A percentile compares a stretch with the other conserved stretches of the same genome.
Evolutionary conservation across 2,113 vertebrate species (phyloP).

Genomic region (Etheostoma spectabile): DNA sequence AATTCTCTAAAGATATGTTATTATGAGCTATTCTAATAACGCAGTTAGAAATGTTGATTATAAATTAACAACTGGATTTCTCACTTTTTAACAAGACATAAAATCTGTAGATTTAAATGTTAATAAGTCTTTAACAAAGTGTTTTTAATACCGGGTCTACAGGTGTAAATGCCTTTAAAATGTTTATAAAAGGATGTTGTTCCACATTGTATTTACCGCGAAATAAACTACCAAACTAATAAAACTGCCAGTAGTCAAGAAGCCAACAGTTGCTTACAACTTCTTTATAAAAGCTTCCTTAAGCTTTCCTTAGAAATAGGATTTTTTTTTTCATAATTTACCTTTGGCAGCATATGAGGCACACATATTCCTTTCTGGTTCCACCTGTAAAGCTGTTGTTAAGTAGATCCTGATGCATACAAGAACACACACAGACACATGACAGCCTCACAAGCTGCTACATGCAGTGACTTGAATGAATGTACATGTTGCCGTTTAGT

Average conservation of each 20-base stretch:
- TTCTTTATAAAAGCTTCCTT: neutral
- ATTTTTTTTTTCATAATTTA: neutral
- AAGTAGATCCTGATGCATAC: slow-evolving; percentile 34
- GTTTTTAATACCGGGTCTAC: neutral
- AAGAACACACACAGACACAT: slow-evolving; percentile 11
- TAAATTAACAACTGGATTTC: neutral
- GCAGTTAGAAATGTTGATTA: neutral
- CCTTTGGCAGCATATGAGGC: neutral
- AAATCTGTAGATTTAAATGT: neutral
- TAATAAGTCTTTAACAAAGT: neutral
- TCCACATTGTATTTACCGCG: neutral
- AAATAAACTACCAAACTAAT: neutral
- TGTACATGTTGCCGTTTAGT: slow-evolving; percentile 87
- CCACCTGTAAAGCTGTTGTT: slow-evolving; percentile 34
- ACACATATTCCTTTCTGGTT: slow-evolving; percentile 3
- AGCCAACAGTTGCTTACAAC: neutral
- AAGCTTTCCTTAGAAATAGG: neutral
- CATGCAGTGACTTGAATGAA: slow-evolving; percentile 82
- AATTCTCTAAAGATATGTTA: neutral
- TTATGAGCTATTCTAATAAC: too few relatives aligned
- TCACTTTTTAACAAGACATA: neutral
- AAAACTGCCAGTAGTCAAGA: neutral
- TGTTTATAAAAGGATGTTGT: neutral
- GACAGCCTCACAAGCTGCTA: slow-evolving; percentile 80
- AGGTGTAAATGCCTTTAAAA: neutral